phyloP scores from a whole-genome alignment of 1,140 invertebrate genomes.

The Zaprionus vittiger region DNA sequence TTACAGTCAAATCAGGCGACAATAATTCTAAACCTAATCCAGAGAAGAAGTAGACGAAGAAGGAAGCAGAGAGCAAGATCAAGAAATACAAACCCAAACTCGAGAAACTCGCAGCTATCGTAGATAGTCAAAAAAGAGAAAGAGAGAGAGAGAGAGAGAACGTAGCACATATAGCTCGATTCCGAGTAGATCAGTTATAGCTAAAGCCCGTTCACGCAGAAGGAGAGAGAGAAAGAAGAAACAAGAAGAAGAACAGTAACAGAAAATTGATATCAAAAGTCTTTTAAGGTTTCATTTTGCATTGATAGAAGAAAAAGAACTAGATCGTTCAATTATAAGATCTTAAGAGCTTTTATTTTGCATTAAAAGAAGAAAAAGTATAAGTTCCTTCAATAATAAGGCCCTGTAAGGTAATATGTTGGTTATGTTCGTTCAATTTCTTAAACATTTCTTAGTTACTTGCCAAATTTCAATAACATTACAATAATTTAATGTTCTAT shows the following conservation, averaged over 20 bases:
- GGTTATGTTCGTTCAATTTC: background rate
- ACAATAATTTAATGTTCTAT: background rate
- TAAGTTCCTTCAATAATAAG: background rate
- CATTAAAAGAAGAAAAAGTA: background rate
- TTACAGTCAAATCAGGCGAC: conserved; percentile 69
- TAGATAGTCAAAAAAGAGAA: conserved; percentile 68
- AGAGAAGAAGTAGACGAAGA: background rate
- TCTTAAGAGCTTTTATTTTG: conserved; percentile 7
- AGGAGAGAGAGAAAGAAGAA: background rate
- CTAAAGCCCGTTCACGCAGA: background rate
- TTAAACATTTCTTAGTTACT: background rate
- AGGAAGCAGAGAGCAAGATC: background rate
- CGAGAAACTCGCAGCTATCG: conserved; percentile 76
- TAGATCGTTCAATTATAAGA: background rate
- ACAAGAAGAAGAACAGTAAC: background rate
- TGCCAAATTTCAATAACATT: background rate
- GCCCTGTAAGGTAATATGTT: no score
- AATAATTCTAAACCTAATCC: conserved; percentile 67
- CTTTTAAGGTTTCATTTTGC: conserved; percentile 9
- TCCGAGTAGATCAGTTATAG: background rate
- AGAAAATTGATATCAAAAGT: background rate
- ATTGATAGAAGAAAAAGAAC: background rate
- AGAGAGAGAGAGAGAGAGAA: conserved; percentile 19
- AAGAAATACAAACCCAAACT: conserved; percentile 32
- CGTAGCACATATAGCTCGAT: conserved; percentile 25